phyloP scores from a whole-genome alignment of 2,797 vertebrate species.

The Phrynocephalus guinanensis region DNA sequence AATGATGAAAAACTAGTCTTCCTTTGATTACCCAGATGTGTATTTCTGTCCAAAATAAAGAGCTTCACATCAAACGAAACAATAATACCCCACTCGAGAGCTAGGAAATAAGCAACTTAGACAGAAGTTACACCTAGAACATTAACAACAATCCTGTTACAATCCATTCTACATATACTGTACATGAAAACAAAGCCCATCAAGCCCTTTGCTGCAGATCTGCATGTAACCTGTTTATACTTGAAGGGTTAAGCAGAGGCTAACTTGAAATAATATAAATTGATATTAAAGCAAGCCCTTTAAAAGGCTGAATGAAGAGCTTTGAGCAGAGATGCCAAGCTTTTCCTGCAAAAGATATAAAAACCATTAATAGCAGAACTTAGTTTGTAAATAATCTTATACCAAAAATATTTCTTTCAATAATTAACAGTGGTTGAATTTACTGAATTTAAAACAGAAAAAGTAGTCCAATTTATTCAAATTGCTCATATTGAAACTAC shows the following conservation, averaged over 20 bases:
- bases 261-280: not conserved
- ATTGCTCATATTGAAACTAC: not conserved
- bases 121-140: not conserved
- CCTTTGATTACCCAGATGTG: slow-evolving; percentile 21
- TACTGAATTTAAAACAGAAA: not conserved
- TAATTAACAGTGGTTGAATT: not conserved
- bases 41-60: slow-evolving; percentile 18
- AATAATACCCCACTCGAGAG: not conserved
- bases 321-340: not conserved
- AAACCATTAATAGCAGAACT: not conserved
- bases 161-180: not conserved
- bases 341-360: not conserved
- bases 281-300: not conserved
- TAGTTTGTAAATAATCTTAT: not conserved
- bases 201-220: not conserved
- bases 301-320: not conserved
- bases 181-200: not conserved
- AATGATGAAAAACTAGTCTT: slow-evolving; percentile 11
- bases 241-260: not conserved
- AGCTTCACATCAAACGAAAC: not conserved
- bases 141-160: not conserved
- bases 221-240: not conserved
- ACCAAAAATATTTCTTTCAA: slow-evolving; percentile 4
- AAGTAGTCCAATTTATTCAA: not conserved
- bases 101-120: not conserved